Evolutionary conservation across 2,888 invertebrate species (phyloP).

Genomic region (Drosophila aldrichi): DNA sequence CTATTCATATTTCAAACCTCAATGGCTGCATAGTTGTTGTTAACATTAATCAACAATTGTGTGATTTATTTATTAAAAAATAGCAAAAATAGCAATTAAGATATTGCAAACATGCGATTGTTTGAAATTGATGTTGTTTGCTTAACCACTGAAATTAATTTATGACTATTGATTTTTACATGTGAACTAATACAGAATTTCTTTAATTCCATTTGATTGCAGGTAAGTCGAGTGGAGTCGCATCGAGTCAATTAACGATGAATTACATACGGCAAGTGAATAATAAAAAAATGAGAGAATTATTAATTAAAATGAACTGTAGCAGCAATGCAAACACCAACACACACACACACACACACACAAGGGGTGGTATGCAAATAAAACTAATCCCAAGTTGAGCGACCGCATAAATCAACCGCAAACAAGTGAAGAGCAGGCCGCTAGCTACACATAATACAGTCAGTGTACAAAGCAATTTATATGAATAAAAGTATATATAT

Average conservation of each 20-base stretch:
- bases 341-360: neutral
- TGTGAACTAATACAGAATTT: slow-evolving; percentile 17
- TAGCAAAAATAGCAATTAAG: neutral
- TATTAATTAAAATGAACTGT: slow-evolving; percentile 75
- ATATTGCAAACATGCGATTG: neutral
- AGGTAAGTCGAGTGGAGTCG: slow-evolving; percentile 52
- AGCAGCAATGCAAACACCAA: slow-evolving; percentile 28
- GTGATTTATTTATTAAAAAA: neutral
- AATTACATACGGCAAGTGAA: slow-evolving; percentile 34
- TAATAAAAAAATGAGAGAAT: slow-evolving; percentile 20
- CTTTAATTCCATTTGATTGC: slow-evolving; percentile 35
- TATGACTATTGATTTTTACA: neutral
- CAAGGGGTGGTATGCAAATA: slow-evolving; percentile 47
- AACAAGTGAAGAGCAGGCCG: slow-evolving; percentile 37
- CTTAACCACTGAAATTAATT: neutral
- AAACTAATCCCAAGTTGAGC: slow-evolving; percentile 70
- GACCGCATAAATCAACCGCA: slow-evolving; percentile 79
- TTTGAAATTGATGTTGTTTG: slow-evolving; percentile 1
- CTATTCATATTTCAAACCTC: neutral
- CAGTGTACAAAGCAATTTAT: slow-evolving; percentile 30
- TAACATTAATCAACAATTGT: slow-evolving; percentile 1
- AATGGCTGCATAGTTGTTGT: neutral
- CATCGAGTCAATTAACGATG: slow-evolving; percentile 30
- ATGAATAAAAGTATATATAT: slow-evolving; percentile 8
- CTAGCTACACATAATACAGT: slow-evolving; percentile 31